Conservation (phyloP, 2,113 vertebrate species). For the Xiphophorus maculatus region DNA sequence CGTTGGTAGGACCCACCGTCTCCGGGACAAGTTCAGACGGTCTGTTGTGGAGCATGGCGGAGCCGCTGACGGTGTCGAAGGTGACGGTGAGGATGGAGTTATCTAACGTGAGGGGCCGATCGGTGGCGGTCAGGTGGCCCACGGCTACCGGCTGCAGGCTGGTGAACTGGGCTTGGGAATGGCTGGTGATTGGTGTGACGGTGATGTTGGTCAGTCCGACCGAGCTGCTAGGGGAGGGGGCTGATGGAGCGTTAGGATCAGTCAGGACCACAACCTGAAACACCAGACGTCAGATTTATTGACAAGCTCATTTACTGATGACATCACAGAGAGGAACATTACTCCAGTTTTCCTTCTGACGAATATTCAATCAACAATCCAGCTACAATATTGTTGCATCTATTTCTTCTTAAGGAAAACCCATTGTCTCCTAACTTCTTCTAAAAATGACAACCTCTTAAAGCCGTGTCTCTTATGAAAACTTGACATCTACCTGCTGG, state of each 20-base stretch:
- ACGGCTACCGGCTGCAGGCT: conserved; percentile 93
- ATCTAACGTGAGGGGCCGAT: conserved; percentile 92
- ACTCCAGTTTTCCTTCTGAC: background rate
- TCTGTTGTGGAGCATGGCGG: conserved; percentile 91
- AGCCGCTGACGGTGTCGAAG: conserved; percentile 92
- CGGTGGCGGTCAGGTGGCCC: conserved; percentile 84
- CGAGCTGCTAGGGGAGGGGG: conserved; percentile 83
- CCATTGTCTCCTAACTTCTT: too few species aligned
- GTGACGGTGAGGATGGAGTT: conserved; percentile 97
- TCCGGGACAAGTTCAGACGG: conserved; percentile 86
- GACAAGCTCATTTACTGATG: background rate
- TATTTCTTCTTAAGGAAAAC: too few species aligned
- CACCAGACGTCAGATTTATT: background rate
- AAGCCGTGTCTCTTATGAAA: background rate
- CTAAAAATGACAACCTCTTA: background rate
- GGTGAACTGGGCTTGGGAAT: conserved; percentile 89
- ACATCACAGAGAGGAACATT: background rate
- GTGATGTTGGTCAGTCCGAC: conserved; percentile 93
- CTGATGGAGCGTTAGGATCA: conserved; percentile 79
- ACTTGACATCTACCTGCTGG: conserved; percentile 85
- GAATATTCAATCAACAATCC: too few species aligned
- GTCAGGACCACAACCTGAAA: conserved; percentile 94
- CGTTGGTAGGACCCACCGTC: conserved; percentile 45
- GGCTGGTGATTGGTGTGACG: conserved; percentile 88
- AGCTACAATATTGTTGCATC: too few species aligned